Evolutionary conservation across 30 jellyfish, hydroid and myxozoan genomes (phyloP).

Genomic region (Aurelia aurita): DNA sequence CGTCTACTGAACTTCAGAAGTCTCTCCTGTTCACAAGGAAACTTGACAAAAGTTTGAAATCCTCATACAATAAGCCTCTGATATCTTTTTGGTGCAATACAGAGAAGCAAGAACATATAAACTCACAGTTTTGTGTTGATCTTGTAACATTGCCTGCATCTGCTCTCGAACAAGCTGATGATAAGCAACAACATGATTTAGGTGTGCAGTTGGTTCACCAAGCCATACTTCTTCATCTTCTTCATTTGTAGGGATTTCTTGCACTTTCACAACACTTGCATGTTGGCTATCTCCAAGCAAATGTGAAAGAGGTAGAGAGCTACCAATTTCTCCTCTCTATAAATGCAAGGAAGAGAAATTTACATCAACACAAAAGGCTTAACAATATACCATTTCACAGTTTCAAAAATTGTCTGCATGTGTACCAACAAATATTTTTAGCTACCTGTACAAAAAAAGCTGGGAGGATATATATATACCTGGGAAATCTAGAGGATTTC

Average conservation of each 20-base stretch:
- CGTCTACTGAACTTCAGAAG: no score
- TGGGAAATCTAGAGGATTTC: no score
- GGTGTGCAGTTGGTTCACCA: constrained; percentile 99
- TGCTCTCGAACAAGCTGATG: constrained; percentile 98
- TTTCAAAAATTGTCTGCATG: no score
- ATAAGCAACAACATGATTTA: constrained; percentile 96
- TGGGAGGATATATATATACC: no score
- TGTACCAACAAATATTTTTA: no score
- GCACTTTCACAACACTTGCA: constrained; percentile 49
- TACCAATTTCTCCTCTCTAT: constrained; percentile 91
- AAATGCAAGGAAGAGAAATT: background rate
- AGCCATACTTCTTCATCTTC: constrained; percentile 98
- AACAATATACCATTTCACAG: no score
- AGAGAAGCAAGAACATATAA: background rate
- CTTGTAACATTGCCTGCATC: constrained; percentile 92
- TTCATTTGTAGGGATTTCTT: constrained; percentile 51
- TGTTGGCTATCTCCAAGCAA: constrained; percentile 78
- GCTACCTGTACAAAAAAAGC: no score
- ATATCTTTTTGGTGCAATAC: background rate
- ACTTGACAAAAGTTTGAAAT: no score
- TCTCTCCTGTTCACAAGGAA: no score
- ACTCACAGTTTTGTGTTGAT: constrained; percentile 85
- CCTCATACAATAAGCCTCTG: background rate
- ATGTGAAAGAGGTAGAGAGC: constrained; percentile 90
- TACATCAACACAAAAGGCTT: no score